Conservation (phyloP, 2,888 invertebrate species). For the Plutella xylostella region DNA sequence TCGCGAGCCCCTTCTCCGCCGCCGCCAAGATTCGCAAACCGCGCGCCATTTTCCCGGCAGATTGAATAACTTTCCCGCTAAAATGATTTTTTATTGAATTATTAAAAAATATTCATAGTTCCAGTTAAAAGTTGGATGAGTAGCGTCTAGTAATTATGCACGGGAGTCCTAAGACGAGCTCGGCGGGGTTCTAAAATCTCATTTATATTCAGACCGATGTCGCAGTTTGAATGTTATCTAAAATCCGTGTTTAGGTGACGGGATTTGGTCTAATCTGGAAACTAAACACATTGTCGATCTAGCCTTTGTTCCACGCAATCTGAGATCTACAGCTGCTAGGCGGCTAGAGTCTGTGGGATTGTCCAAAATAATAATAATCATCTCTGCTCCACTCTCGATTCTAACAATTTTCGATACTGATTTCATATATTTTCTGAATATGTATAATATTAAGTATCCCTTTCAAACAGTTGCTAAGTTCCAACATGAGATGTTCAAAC, state of each 20-base stretch:
- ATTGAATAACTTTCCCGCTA: not conserved
- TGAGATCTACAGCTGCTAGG: no score
- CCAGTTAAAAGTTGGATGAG: conserved; percentile 32
- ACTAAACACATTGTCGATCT: conserved; percentile 67
- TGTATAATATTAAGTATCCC: no score
- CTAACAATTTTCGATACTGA: no score
- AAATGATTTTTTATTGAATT: not conserved
- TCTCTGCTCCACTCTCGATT: no score
- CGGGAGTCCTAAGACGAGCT: conserved; percentile 51
- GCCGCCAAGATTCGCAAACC: conserved; percentile 11
- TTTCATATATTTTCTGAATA: no score
- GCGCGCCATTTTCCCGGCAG: not conserved
- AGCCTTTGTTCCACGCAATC: conserved; percentile 63
- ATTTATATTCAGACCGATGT: conserved; percentile 67
- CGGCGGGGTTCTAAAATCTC: conserved; percentile 57
- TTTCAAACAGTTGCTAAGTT: no score
- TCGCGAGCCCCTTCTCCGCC: conserved; percentile 18
- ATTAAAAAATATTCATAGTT: conserved; percentile 45
- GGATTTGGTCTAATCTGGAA: conserved; percentile 65
- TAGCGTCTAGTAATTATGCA: conserved; percentile 59
- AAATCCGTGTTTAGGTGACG: conserved; percentile 70
- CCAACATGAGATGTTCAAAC: no score
- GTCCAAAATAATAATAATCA: no score
- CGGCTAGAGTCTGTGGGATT: no score
- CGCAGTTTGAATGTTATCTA: conserved; percentile 67